A percentile compares a stretch with the other conserved stretches of the same genome.
Conservation (phyloP, 2,888 invertebrate species). For the Bembecia ichneumoniformis region DNA sequence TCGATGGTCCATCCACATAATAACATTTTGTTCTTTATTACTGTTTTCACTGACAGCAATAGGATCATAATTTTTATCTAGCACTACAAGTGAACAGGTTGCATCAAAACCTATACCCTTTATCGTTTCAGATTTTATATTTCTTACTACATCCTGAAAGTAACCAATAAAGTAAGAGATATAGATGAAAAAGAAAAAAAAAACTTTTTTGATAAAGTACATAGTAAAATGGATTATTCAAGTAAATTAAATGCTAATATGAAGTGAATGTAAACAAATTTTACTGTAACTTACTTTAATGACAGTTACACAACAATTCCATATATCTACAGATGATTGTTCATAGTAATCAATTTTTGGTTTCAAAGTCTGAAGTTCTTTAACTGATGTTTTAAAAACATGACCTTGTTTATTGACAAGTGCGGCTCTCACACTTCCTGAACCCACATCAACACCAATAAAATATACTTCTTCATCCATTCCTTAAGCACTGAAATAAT, state of each 20-base stretch:
- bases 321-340: constrained; percentile 92
- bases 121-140: constrained; percentile 69
- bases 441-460: constrained; percentile 94
- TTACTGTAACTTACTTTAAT: constrained; percentile 76
- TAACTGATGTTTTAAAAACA: constrained; percentile 74
- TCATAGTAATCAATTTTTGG: constrained; percentile 85
- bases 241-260: neutral
- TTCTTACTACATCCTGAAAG: constrained; percentile 73
- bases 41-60: constrained; percentile 79
- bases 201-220: neutral
- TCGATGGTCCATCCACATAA: constrained; percentile 95
- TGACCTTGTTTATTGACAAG: constrained; percentile 80
- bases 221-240: neutral
- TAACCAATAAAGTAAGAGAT: constrained; percentile 2
- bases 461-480: constrained; percentile 65
- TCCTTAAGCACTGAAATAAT: neutral
- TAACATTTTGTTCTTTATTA: constrained; percentile 82
- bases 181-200: constrained; percentile 14
- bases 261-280: too few species aligned
- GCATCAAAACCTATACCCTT: constrained; percentile 96
- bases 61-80: constrained; percentile 79
- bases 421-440: constrained; percentile 90
- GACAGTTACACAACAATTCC: constrained; percentile 80
- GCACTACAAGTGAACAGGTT: constrained; percentile 91
- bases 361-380: constrained; percentile 83